Conservation (phyloP, 2,797 vertebrate genomes). For the Crocodylus rhombifer region DNA sequence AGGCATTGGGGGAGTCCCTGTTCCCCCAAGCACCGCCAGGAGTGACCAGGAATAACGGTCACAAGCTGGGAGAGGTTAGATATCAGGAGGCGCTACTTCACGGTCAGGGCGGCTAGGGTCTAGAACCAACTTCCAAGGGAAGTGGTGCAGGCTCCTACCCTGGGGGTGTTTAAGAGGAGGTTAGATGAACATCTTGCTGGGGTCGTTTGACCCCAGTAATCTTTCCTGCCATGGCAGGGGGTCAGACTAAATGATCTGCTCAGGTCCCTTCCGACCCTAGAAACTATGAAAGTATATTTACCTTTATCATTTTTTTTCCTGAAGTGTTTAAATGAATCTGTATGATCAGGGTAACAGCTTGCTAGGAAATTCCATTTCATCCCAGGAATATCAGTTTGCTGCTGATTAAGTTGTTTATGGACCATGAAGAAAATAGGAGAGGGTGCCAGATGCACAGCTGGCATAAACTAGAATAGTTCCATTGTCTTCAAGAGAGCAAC, state of each 20-base stretch:
- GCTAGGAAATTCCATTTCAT: neutral
- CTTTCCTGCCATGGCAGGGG: neutral
- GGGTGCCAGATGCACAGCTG: neutral
- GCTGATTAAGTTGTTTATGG: neutral
- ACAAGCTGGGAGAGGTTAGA: no score
- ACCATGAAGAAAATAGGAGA: neutral
- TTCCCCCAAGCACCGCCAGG: no score
- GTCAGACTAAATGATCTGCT: neutral
- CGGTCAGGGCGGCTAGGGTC: no score
- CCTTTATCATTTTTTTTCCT: neutral
- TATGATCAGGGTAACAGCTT: neutral
- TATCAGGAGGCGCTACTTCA: no score
- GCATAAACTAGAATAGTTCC: neutral
- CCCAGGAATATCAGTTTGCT: neutral
- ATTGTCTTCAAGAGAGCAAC: neutral
- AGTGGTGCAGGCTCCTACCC: no score
- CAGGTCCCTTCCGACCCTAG: neutral
- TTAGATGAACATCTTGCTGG: no score
- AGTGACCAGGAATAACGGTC: no score
- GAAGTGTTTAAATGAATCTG: neutral
- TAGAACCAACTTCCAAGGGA: no score
- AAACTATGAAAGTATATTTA: neutral
- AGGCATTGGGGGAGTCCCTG: no score
- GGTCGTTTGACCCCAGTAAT: no score
- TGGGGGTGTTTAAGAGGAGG: no score